phyloP scores from a whole-genome alignment of 2,888 invertebrate species.

The Athalia circularis region DNA sequence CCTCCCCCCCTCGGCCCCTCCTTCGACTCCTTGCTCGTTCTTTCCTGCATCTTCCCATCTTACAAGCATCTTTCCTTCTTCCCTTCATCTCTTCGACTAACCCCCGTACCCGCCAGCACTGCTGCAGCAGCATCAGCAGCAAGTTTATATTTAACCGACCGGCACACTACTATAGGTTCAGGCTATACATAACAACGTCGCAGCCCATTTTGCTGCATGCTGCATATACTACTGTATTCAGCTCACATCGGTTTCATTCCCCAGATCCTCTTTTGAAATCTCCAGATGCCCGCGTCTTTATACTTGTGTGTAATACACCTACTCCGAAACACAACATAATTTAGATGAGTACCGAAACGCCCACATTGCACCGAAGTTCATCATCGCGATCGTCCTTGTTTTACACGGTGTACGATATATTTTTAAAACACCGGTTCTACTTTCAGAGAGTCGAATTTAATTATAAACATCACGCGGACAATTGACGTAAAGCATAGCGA shows the following conservation, averaged over 20 bases:
- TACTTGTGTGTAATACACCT: not conserved
- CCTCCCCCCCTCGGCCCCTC: conserved; percentile 53
- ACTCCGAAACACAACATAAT: too few relatives aligned
- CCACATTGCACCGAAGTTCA: too few relatives aligned
- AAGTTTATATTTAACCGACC: conserved; percentile 62
- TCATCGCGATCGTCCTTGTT: too few relatives aligned
- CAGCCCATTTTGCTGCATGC: conserved; percentile 57
- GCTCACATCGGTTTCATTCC: conserved; percentile 36
- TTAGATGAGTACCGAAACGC: too few relatives aligned
- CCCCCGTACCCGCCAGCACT: too few relatives aligned
- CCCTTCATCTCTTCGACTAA: conserved; percentile 15
- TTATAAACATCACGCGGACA: too few relatives aligned
- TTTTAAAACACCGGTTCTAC: too few relatives aligned
- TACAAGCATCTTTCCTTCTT: conserved; percentile 54
- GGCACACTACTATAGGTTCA: conserved; percentile 58
- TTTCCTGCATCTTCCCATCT: not conserved
- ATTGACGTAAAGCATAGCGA: too few relatives aligned
- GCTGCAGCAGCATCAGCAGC: conserved; percentile 46
- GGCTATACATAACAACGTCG: conserved; percentile 46
- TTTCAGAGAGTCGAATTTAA: too few relatives aligned
- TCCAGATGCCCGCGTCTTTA: not conserved
- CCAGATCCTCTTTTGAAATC: not conserved
- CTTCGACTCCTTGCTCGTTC: not conserved
- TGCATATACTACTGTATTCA: conserved; percentile 16
- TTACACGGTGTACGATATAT: too few relatives aligned